Evolutionary conservation across 2,888 invertebrate genomes (phyloP).

Genomic region (Agriopis aurantiaria): DNA sequence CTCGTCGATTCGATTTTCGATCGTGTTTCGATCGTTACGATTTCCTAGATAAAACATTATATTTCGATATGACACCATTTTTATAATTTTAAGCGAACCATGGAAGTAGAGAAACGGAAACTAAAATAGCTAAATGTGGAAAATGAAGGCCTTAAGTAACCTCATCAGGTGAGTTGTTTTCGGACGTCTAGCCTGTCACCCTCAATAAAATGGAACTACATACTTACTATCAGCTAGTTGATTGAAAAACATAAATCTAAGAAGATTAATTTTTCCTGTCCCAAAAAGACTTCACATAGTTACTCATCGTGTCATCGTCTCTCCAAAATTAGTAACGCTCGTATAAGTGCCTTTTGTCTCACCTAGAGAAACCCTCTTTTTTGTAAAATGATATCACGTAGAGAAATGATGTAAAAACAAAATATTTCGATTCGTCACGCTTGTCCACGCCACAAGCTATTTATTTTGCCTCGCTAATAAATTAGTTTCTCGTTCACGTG

Average conservation of each 20-base stretch:
- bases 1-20: too few species aligned
- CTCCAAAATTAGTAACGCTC: constrained; percentile 62
- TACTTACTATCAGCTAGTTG: background rate
- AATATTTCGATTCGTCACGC: constrained; percentile 79
- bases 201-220: too few species aligned
- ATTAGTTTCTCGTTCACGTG: constrained; percentile 63
- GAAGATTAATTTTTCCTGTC: background rate
- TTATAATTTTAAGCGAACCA: too few species aligned
- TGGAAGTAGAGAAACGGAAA: too few species aligned
- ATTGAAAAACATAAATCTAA: background rate
- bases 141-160: too few species aligned
- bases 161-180: too few species aligned
- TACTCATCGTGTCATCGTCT: constrained; percentile 19
- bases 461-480: constrained; percentile 69
- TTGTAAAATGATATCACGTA: constrained; percentile 67
- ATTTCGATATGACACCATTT: too few species aligned
- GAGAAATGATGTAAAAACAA: constrained; percentile 75
- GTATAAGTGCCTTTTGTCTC: constrained; percentile 61
- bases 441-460: constrained; percentile 74
- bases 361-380: constrained; percentile 69
- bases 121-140: too few species aligned
- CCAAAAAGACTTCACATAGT: background rate
- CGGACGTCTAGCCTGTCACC: too few species aligned
- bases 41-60: too few species aligned
- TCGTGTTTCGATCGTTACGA: too few species aligned